A percentile compares a stretch with the other conserved stretches of the same genome.
These are phyloP conservation scores for Accipiter virgatus DNA, from an alignment of 2,113 vertebrate species.

Conservation along the genomic window DNA sequence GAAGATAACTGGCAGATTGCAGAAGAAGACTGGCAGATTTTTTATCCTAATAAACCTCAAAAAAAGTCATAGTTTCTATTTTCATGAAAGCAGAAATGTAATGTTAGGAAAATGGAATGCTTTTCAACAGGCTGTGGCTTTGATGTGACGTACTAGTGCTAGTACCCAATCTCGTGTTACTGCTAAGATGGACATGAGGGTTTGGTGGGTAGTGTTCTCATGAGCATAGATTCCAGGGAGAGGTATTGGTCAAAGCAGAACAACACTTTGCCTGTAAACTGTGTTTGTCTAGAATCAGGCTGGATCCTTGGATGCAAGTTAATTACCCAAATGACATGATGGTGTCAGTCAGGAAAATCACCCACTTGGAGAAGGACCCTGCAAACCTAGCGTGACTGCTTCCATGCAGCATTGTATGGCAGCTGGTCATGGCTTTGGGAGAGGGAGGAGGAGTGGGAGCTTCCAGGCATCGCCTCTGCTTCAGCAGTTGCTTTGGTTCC, in stretches of 20 bases:
- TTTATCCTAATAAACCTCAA: not conserved
- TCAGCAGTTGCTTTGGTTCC: not conserved
- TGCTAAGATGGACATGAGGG: not conserved
- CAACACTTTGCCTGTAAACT: not conserved
- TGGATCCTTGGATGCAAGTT: not conserved
- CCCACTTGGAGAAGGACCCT: not conserved
- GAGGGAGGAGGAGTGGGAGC: not conserved
- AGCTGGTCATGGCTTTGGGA: not conserved
- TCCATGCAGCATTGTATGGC: not conserved
- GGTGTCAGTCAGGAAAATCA: not conserved
- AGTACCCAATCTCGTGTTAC: not conserved
- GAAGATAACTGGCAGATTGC: not conserved
- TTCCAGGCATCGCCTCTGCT: not conserved
- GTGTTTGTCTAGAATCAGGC: not conserved
- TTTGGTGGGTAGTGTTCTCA: not conserved
- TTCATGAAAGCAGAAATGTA: not conserved
- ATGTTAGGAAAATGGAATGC: not conserved
- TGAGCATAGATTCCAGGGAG: not conserved
- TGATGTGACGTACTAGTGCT: not conserved
- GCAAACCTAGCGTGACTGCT: not conserved
- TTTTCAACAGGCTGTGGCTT: not conserved
- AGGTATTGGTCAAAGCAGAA: not conserved
- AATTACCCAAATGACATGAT: not conserved
- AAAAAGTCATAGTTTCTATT: not conserved
- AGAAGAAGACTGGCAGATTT: not conserved